Percentiles rank a stretch among this genome's conserved stretches.
phyloP scores from a whole-genome alignment of 2,888 invertebrate species.

The Tipula lateralis region DNA sequence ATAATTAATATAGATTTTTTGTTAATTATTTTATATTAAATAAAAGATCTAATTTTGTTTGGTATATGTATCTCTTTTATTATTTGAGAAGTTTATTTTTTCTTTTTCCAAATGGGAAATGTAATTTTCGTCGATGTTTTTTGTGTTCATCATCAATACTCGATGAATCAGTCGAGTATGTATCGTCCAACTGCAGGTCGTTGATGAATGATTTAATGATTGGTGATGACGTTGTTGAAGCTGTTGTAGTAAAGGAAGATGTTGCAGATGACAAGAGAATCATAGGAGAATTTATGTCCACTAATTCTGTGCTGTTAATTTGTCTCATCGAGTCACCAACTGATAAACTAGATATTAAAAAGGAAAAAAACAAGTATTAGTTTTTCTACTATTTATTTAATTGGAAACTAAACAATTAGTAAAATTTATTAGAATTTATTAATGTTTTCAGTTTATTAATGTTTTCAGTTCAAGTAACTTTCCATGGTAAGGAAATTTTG shows the following conservation, averaged over 20 bases:
- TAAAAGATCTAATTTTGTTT: no score
- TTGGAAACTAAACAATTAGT: background rate
- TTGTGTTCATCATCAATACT: conserved; percentile 39
- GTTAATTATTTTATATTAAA: no score
- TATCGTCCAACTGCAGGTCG: conserved; percentile 36
- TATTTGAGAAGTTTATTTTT: conserved; percentile 39
- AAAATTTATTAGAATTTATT: no score
- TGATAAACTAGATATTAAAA: background rate
- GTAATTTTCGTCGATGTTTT: conserved; percentile 39
- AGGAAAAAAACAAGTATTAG: background rate
- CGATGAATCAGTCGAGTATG: conserved; percentile 37
- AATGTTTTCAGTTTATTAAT: no score
- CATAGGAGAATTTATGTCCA: conserved; percentile 32
- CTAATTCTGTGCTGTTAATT: conserved; percentile 32
- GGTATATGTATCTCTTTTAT: conserved; percentile 34
- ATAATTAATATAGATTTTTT: no score
- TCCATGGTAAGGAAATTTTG: no score
- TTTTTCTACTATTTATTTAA: no score
- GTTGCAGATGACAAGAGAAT: background rate
- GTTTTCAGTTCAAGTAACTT: no score
- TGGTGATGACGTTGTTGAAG: background rate
- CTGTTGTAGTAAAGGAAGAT: background rate
- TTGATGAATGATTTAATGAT: conserved; percentile 13
- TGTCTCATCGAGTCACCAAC: background rate
- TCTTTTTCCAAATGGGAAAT: conserved; percentile 40